A percentile compares a stretch with the other conserved stretches of the same genome.
Evolutionary conservation across 2,797 vertebrate species (phyloP).

Genomic region (Nyctibius grandis): DNA sequence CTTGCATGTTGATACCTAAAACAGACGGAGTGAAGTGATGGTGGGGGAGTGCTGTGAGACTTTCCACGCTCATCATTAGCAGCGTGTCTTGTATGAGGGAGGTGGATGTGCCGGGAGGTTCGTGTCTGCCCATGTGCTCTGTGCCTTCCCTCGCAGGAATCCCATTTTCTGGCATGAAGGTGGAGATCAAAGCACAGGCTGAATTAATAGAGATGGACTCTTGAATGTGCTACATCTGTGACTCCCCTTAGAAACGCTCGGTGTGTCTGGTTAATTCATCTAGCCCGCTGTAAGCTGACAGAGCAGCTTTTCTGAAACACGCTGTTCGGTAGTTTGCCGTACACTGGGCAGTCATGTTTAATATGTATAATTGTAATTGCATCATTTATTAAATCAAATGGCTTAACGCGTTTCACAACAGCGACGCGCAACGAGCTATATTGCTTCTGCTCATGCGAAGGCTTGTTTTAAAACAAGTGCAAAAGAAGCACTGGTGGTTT

Average conservation of each 20-base stretch:
- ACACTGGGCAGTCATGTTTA: neutral
- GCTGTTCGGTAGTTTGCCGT: neutral
- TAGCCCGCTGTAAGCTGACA: neutral
- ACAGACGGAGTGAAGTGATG: fast-evolving
- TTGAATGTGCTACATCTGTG: neutral
- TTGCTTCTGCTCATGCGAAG: neutral
- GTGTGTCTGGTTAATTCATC: neutral
- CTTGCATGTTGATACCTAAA: fast-evolving
- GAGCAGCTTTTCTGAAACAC: neutral
- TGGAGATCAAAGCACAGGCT: neutral
- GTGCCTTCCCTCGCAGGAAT: neutral
- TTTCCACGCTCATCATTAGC: fast-evolving
- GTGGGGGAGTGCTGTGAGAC: neutral
- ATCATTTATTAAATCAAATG: neutral
- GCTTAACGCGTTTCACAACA: neutral
- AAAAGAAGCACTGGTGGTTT: neutral
- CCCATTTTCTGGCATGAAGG: neutral
- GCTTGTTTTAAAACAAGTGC: neutral
- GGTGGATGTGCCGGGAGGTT: fast-evolving
- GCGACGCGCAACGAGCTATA: fast-evolving
- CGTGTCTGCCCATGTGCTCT: fast-evolving
- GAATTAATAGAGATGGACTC: neutral
- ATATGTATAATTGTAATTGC: neutral
- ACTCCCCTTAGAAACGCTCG: neutral
- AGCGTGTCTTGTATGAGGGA: fast-evolving